These are phyloP conservation scores for Macrosiphum euphorbiae DNA, from an alignment of 2,888 invertebrate species.

Conservation along the genomic window DNA sequence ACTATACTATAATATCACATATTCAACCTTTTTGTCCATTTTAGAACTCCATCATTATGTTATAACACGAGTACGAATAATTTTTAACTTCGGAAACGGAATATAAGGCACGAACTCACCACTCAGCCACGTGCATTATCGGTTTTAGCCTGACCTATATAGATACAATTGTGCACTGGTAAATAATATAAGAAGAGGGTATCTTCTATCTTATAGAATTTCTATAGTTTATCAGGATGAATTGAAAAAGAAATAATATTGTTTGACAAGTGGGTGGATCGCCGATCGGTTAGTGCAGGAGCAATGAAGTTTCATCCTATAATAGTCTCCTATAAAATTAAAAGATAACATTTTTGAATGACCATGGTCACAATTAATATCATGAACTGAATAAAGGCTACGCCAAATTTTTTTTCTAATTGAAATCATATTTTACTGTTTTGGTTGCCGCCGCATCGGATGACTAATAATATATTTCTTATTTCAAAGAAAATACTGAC, in stretches of 20 bases:
- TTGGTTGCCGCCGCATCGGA: background rate
- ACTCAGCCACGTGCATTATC: background rate
- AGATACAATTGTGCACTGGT: background rate
- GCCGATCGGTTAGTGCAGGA: background rate
- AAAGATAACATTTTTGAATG: background rate
- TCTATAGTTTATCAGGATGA: background rate
- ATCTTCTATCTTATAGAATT: background rate
- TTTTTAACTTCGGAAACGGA: background rate
- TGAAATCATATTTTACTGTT: background rate
- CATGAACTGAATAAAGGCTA: background rate
- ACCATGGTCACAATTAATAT: background rate
- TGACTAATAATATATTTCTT: background rate
- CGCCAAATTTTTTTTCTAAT: background rate
- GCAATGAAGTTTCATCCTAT: background rate
- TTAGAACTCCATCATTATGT: background rate
- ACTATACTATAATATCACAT: background rate
- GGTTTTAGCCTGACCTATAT: background rate
- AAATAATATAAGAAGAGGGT: background rate
- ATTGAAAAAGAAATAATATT: background rate
- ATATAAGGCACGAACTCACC: background rate
- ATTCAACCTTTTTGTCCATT: background rate
- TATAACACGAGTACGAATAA: background rate
- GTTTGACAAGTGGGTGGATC: background rate
- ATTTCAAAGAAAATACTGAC: no score
- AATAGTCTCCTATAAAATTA: background rate